Base-by-base conservation (phyloP, 1,140 invertebrate genomes). In the Drosophila bifasciata region DNA sequence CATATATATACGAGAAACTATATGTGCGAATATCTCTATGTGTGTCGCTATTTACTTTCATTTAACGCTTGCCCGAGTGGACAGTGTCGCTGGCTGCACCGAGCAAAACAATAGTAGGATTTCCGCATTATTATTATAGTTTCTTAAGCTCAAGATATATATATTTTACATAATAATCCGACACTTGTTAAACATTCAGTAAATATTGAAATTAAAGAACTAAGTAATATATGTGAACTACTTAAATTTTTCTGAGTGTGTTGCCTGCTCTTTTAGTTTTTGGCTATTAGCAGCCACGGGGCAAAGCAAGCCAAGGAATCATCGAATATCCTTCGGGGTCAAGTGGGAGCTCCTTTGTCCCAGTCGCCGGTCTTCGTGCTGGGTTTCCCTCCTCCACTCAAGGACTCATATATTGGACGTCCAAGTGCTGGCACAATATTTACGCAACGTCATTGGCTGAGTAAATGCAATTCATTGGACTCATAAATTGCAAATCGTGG, bases 31-130 rank as follows among this genome's bases (percentile, higher is more conserved):
- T 56, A 11, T 46, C 21, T 36, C 11, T 52, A 41, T 44, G 49
- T 15, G n/a, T 59, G 45, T 60, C 61, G 70, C 77, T 85, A 68
- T 86, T 86, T 81, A 78, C 83, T 88, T 75, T 74, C 62, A 76
- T 74, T 86, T 86, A 80, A 66, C 73, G 68, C 46, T 69, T 51
- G 51, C 74, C 60, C 59, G 63, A 68, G 60, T 50, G 68, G 49
- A 56, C 67, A 73, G 41, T 68, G 57, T 55, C 52, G 40, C 75
- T 59, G 74, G 32, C 48, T 59, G 8, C 13, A 32, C 58, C 62
- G 58, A 15, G 9, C 3, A 11, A 13, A 28, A 63, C 40, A 39
- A n/a, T n/a, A 21, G 15, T 6, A 3, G 4, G 3, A 13, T 9
- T 39, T 15, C 2, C 0, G 16, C 2, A 11, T 44, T 1, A 9